A percentile compares a stretch with the other conserved stretches of the same genome.
Conservation (phyloP, 1,140 invertebrate species). For the Heliconius melpomene region DNA sequence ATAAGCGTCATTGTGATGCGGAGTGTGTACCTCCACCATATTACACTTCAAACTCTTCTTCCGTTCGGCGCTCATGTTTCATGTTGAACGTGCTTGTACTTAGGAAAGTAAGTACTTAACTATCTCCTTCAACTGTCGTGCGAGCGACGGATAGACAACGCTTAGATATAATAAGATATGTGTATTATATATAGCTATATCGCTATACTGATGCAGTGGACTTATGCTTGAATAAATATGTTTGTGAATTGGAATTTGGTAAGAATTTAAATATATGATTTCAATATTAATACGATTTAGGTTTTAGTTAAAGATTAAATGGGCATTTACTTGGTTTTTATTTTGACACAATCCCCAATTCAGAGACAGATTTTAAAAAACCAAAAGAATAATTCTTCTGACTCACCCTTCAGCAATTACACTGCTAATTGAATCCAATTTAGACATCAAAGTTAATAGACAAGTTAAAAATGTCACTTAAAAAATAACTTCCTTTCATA, state of each 20-base stretch:
- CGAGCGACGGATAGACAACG: neutral
- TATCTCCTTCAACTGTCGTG: conserved; percentile 11
- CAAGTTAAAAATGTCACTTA: conserved; percentile 41
- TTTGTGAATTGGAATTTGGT: too few species aligned
- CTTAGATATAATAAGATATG: neutral
- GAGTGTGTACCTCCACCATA: conserved; percentile 42
- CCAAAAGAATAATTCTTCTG: conserved; percentile 16
- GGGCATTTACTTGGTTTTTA: neutral
- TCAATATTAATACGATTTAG: too few species aligned
- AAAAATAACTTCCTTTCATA: conserved; percentile 41
- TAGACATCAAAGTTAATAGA: conserved; percentile 46
- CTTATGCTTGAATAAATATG: neutral
- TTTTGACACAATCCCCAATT: too few species aligned
- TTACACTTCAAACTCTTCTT: conserved; percentile 48
- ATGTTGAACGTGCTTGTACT: conserved; percentile 43
- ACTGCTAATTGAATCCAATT: conserved; percentile 53
- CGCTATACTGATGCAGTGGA: neutral
- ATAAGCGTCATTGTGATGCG: conserved; percentile 56
- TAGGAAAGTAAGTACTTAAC: conserved; percentile 30
- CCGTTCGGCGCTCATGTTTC: conserved; percentile 54
- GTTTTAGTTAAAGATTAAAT: neutral
- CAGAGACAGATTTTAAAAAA: neutral
- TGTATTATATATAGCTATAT: neutral
- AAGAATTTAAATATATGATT: neutral
- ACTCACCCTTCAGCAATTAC: conserved; percentile 37